phyloP scores from a whole-genome alignment of 2,113 vertebrate species.

The Mobula hypostoma region DNA sequence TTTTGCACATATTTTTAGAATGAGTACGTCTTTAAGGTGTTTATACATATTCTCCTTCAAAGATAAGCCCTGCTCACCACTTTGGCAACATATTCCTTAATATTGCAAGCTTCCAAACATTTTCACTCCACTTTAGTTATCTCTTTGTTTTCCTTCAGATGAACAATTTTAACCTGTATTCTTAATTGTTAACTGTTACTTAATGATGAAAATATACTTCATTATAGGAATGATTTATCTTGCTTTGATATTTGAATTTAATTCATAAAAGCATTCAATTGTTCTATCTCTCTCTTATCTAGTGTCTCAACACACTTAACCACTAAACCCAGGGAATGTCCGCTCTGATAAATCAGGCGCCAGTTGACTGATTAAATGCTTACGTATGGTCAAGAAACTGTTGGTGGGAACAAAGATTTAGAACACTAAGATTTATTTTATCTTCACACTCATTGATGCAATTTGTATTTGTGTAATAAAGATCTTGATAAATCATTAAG shows the following conservation, averaged over 20 bases:
- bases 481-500: not conserved
- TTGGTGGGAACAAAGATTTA: not conserved
- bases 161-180: not conserved
- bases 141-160: not conserved
- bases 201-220: not conserved
- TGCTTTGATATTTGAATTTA: not conserved
- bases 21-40: not conserved
- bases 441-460: not conserved
- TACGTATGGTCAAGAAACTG: not conserved
- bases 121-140: not conserved
- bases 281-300: not conserved
- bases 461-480: not conserved
- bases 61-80: not conserved
- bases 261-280: not conserved
- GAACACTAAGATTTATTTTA: not conserved
- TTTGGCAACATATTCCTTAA: not conserved
- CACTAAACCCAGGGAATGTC: not conserved
- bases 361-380: slow-evolving; percentile 20
- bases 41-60: not conserved
- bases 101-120: not conserved
- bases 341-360: not conserved
- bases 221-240: not conserved
- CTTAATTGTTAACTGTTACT: not conserved
- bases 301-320: not conserved
- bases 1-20: not conserved